Percentiles rank a stretch among this genome's conserved stretches.
phyloP scores from a whole-genome alignment of 2,888 invertebrate species.

The Ceriagrion tenellum region DNA sequence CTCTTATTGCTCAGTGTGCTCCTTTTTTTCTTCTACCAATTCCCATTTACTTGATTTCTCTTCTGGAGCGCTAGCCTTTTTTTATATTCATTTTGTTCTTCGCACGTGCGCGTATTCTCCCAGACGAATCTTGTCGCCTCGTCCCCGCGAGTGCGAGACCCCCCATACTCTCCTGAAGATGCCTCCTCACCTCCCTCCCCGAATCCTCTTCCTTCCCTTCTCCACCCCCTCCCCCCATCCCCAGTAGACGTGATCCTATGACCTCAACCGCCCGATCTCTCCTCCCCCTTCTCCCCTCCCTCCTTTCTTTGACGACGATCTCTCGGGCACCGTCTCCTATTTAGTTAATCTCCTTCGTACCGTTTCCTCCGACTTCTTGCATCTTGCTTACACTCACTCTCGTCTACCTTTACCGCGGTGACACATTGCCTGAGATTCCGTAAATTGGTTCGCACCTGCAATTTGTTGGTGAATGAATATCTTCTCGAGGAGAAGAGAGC shows the following conservation, averaged over 20 bases:
- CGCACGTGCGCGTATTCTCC: not conserved
- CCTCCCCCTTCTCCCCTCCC: not conserved
- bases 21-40: not conserved
- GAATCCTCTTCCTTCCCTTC: not conserved
- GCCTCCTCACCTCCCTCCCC: not conserved
- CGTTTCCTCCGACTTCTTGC: not conserved
- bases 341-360: slow-evolving; percentile 8
- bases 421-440: slow-evolving; percentile 53
- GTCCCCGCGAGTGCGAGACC: not conserved
- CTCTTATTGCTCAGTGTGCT: too few relatives aligned
- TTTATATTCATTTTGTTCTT: not conserved
- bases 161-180: not conserved
- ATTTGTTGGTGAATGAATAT: slow-evolving; percentile 45
- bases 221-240: not conserved
- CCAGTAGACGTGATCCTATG: not conserved
- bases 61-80: not conserved
- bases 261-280: not conserved
- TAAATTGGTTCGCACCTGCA: slow-evolving; percentile 45
- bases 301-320: not conserved
- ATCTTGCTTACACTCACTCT: not conserved
- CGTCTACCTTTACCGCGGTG: not conserved
- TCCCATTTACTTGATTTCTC: not conserved
- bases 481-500: not conserved
- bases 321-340: not conserved
- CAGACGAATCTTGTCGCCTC: not conserved